Conservation (phyloP, 2,797 vertebrate species). For the Okamejei kenojei region DNA sequence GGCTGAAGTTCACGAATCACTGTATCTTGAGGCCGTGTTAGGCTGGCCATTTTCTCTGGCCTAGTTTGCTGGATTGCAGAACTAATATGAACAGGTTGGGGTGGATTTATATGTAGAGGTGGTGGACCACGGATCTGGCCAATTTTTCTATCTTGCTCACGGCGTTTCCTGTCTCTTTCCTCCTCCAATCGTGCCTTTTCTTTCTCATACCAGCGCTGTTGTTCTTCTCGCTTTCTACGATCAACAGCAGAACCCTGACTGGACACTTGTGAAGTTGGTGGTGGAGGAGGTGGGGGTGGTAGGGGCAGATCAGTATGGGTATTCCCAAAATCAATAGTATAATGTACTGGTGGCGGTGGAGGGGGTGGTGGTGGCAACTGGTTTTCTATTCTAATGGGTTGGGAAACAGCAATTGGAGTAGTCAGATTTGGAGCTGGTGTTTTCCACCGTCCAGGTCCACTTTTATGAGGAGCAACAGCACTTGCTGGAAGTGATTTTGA, state of each 20-base stretch:
- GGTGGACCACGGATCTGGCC: conserved; percentile 81
- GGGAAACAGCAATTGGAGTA: conserved; percentile 55
- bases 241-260: conserved; percentile 63
- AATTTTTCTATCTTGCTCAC: conserved; percentile 88
- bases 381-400: conserved; percentile 62
- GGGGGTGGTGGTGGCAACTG: conserved; percentile 60
- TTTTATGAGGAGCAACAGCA: conserved; percentile 71
- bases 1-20: conserved; percentile 91
- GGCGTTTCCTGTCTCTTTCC: conserved; percentile 85
- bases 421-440: conserved; percentile 66
- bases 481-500: conserved; percentile 67
- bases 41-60: conserved; percentile 76
- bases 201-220: conserved; percentile 97
- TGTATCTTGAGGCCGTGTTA: conserved; percentile 75
- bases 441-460: conserved; percentile 90
- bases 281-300: conserved; percentile 61
- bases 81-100: conserved; percentile 54
- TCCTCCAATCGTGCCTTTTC: conserved; percentile 95
- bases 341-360: conserved; percentile 58
- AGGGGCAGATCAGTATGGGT: conserved; percentile 60
- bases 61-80: conserved; percentile 57
- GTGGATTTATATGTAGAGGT: conserved; percentile 55
- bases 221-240: conserved; percentile 87
- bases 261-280: conserved; percentile 54
- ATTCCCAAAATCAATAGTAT: conserved; percentile 64